Conservation (phyloP, 1,140 invertebrate genomes). For the Ditylenchus dipsaci region DNA sequence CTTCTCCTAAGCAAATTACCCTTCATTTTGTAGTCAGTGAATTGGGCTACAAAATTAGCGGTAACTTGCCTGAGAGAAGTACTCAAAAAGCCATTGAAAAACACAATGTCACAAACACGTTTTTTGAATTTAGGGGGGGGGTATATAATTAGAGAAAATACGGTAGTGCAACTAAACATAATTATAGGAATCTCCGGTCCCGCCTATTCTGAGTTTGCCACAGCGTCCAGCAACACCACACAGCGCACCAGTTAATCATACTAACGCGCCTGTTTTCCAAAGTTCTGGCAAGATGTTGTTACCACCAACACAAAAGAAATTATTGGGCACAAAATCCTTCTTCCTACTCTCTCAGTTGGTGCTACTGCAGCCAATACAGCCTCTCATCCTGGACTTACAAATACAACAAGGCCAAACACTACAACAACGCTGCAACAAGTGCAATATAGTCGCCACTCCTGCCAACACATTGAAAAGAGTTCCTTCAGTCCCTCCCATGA, state of each 20-base stretch:
- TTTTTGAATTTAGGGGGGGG: too few relatives aligned
- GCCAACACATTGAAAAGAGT: background rate
- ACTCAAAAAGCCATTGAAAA: too few relatives aligned
- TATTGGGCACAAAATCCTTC: background rate
- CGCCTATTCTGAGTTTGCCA: conserved; percentile 18
- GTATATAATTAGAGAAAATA: too few relatives aligned
- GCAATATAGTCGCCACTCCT: background rate
- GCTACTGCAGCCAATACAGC: background rate
- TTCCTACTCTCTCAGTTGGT: background rate
- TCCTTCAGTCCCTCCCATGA: too few relatives aligned
- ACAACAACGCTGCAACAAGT: background rate
- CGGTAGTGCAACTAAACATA: too few relatives aligned
- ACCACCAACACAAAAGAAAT: background rate
- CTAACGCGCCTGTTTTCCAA: background rate
- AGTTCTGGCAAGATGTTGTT: background rate
- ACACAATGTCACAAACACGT: too few relatives aligned
- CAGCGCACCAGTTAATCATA: background rate
- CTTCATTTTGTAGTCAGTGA: too few relatives aligned
- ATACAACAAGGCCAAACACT: background rate
- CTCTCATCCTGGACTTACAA: background rate
- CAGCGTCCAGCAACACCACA: conserved; percentile 24
- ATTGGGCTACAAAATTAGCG: too few relatives aligned
- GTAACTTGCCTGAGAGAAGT: too few relatives aligned
- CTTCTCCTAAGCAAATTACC: too few relatives aligned
- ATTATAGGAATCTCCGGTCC: conserved; percentile 20